phyloP scores from a whole-genome alignment of 2,113 vertebrate genomes.

The Ceyx margarethae region DNA sequence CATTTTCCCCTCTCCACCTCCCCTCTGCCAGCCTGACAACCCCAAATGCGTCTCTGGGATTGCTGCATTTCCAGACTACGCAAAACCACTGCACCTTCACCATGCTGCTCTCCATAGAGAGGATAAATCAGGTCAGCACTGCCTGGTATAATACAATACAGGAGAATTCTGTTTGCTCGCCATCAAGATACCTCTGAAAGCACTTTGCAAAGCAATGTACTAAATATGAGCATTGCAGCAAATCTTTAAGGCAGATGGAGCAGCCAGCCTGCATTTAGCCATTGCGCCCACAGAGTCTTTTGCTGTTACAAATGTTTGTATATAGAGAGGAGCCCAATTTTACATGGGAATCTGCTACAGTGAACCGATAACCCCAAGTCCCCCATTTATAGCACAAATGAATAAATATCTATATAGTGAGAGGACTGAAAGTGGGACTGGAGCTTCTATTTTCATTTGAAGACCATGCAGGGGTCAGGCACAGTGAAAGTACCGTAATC shows the following conservation, averaged over 20 bases:
- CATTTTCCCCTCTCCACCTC: not conserved
- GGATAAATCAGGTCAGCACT: not conserved
- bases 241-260: slow-evolving; percentile 40
- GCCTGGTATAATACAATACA: not conserved
- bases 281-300: slow-evolving; percentile 23
- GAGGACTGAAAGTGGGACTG: slow-evolving; percentile 52
- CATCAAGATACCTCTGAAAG: not conserved
- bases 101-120: rapidly evolving
- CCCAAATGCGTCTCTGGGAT: not conserved
- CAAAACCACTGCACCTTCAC: not conserved
- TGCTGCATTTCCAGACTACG: not conserved
- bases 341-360: slow-evolving; percentile 58
- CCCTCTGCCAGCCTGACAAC: not conserved
- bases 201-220: not conserved
- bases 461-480: slow-evolving; percentile 6
- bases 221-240: slow-evolving; percentile 26
- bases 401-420: slow-evolving; percentile 50
- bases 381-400: slow-evolving; percentile 56
- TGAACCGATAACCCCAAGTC: slow-evolving; percentile 29
- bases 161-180: slow-evolving; percentile 29
- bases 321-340: slow-evolving; percentile 51
- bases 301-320: slow-evolving; percentile 67
- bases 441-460: slow-evolving; percentile 57
- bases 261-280: slow-evolving; percentile 4
- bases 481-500: slow-evolving; percentile 41